Conservation (phyloP, 1,140 invertebrate genomes). For the Aphidius ervi region DNA sequence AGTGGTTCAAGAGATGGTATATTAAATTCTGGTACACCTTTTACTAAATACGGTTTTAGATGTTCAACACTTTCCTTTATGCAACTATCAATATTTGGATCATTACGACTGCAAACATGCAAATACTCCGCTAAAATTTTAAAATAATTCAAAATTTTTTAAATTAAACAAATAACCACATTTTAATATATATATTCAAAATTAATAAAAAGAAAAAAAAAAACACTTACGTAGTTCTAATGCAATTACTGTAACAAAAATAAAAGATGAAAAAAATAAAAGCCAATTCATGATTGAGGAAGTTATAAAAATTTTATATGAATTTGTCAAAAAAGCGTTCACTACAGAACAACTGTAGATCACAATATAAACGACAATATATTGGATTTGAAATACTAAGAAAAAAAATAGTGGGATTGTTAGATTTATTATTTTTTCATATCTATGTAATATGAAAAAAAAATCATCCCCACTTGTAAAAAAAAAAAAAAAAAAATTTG, state of each 20-base stretch:
- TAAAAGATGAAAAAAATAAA: no score
- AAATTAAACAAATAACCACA: neutral
- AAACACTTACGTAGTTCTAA: slow-evolving; percentile 1
- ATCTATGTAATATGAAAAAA: no score
- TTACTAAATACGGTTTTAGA: slow-evolving; percentile 43
- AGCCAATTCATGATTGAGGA: no score
- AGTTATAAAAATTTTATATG: no score
- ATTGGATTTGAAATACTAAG: no score
- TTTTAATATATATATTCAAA: neutral
- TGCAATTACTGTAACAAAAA: neutral
- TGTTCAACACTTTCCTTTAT: slow-evolving; percentile 52
- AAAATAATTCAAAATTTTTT: neutral
- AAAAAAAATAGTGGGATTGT: no score
- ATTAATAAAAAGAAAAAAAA: neutral
- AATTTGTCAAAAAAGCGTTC: no score
- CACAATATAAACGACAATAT: no score
- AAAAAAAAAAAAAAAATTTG: no score
- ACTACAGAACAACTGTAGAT: no score
- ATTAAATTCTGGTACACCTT: slow-evolving; percentile 56
- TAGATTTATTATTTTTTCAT: no score
- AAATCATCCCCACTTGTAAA: no score
- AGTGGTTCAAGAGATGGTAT: slow-evolving; percentile 62
- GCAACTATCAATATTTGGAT: slow-evolving; percentile 57
- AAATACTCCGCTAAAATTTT: slow-evolving; percentile 57
- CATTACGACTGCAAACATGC: slow-evolving; percentile 56